Conservation (phyloP, 2,888 invertebrate species). For the Pilophorus perplexus region DNA sequence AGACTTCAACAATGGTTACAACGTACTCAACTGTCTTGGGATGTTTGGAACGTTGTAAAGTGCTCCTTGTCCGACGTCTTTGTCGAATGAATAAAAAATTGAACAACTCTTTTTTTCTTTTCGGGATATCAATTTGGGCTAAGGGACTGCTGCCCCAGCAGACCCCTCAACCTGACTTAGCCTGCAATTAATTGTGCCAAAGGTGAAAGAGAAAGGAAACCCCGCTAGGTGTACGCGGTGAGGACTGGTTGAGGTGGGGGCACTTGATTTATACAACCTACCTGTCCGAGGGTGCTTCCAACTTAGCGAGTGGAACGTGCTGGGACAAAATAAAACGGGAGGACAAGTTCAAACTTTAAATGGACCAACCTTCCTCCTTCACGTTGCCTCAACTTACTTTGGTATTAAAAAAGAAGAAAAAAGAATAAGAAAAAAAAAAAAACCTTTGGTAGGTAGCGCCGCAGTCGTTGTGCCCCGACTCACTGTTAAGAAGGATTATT, state of each 20-base stretch:
- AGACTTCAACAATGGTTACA: no score
- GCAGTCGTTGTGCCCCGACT: conserved; percentile 1
- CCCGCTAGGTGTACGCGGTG: background rate
- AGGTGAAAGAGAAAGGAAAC: conserved; percentile 27
- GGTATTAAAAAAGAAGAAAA: conserved; percentile 14
- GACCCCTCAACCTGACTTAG: background rate
- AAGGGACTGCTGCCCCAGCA: background rate
- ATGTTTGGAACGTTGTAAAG: no score
- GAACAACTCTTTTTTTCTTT: no score
- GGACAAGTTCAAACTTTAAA: conserved; percentile 30
- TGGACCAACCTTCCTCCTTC: conserved; percentile 13
- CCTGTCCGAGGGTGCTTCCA: conserved; percentile 26
- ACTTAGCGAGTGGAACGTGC: conserved; percentile 30
- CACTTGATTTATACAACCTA: conserved; percentile 24
- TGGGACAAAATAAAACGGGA: conserved; percentile 24
- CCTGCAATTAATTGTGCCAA: conserved; percentile 18
- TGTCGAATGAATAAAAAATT: no score
- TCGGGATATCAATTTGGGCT: conserved; percentile 3
- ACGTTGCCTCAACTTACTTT: conserved; percentile 9
- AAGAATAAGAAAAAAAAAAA: conserved; percentile 2
- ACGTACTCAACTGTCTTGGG: no score
- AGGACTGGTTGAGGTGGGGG: conserved; percentile 1
- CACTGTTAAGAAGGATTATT: conserved; percentile 11
- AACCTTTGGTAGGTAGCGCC: conserved; percentile 4
- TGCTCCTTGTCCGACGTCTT: no score